Base-by-base conservation (phyloP, 30 jellyfish, hydroid and myxozoan species). In the Cassiopea xamachana region DNA sequence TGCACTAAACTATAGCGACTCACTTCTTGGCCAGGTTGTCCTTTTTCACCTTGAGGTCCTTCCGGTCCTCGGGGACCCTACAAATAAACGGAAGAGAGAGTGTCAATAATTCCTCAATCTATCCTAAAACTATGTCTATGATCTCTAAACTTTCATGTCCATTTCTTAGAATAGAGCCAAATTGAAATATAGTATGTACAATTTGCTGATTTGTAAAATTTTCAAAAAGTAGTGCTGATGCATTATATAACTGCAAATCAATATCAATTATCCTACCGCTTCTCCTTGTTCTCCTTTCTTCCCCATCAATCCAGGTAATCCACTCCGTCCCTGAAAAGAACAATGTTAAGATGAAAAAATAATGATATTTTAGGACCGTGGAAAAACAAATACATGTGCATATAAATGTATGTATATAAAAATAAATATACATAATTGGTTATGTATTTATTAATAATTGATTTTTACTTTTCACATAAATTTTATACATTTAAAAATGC, bases 41-140 rank as follows among this genome's bases (percentile, higher is more conserved):
- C 94, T 27, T 59, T 87, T 39, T 49, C 75, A 46, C 94, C 94
- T 18, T 61, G 89, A 27, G 15, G 46, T 46, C 94, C 94, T 55
- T 46, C 78, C 18, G 4, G 61, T 14, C 94, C 93, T 1, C 49
- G 68, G 46, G 82, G 87, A 10, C 93, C 93, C 93, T 47, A 6
- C 46, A 71, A n/a, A 72, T n/a, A 60, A 18, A 60, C 45, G 39
- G 78, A 14, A 71, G 15, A 43, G 15, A 16, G 0, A 71, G 7
- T 71, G 10, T 71, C 16, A 27, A 9, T 5, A 64, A 64, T 64
- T 9, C 27, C 43, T 64, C 27, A 64, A 14, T 64, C 2, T 64
- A 59, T 59, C 13, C 69, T 6, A 0, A 59, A 59, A 59, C 8
- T 59, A 27, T 27, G 39, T 0, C 39, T 27, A 27, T 27, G 39